Base-by-base conservation (phyloP, 2,113 vertebrate genomes). In the Mus spicilegus region DNA sequence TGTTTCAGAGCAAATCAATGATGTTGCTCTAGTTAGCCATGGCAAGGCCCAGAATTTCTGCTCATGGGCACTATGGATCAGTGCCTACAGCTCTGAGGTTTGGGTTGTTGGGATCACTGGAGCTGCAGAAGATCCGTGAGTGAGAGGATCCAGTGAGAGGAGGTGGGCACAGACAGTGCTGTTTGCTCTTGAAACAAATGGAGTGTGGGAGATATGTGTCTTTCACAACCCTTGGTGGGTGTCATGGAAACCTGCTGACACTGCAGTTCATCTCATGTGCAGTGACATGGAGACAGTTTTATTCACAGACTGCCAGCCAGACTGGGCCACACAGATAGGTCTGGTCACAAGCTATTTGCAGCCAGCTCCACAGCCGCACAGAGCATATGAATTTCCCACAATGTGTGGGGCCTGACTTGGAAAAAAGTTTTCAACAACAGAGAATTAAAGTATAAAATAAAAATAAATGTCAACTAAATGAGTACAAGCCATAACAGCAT, bases 381-480 rank as follows among this genome's bases (percentile, higher is more conserved):
- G 12, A 39, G n/a, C 65, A 46, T 0, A 16, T 0, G 24, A 61
- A 39, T 56, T 93, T 95, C 89, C 36, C 13, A 63, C 26, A 70
- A 78, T 19, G 87, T 30, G 73, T 20, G 65, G 69, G 69, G 51
- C 12, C 78, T 89, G 54, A 16, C 54, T 42, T 28, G 49, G 12
- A 8, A 54, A 36, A 22, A 56, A 14, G 39, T 65, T 80, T 28
- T 82, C 12, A 22, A 20, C 70, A 12, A 89, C 5, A 63, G 91
- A 89, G 82, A 94, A 86, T 39, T 70, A 81, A 80, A 75, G 69
- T 76, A 80, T 46, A 75, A 75, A 93, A 49, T 90, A 84, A 94
- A 96, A 92, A 61, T 77, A 72, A 92, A 86, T 51, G 63, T 78
- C 61, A 76, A 56, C 77, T 56, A 91, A 89, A 70, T 20, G 65